Evolutionary conservation across 30 jellyfish, hydroid and myxozoan species (phyloP).

Genomic region (Aurelia aurita): DNA sequence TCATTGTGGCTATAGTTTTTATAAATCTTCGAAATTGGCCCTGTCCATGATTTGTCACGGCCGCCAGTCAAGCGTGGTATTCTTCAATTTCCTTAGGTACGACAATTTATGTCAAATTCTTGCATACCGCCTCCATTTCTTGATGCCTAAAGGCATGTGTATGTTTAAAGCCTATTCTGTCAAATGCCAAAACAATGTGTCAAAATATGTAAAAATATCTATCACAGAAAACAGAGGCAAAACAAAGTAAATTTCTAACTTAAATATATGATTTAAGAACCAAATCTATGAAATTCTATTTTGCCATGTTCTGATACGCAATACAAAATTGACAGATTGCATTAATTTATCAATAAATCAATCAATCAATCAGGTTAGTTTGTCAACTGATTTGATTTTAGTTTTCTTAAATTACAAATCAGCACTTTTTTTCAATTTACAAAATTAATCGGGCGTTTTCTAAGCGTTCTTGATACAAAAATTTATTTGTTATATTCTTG

Average conservation of each 20-base stretch:
- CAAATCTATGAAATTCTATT: conserved; percentile 37
- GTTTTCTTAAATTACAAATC: conserved; percentile 25
- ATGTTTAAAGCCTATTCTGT: background rate
- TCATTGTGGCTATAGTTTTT: too few relatives aligned
- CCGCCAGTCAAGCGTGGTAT: too few relatives aligned
- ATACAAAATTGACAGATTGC: conserved; percentile 27
- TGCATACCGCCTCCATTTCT: too few relatives aligned
- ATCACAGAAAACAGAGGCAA: background rate
- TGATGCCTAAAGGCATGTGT: background rate
- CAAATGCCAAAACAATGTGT: background rate
- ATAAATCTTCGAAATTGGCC: too few relatives aligned
- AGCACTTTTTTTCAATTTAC: conserved; percentile 28
- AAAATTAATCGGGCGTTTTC: conserved; percentile 44
- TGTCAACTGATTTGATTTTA: background rate
- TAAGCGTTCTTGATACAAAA: conserved; percentile 40
- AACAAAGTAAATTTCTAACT: background rate
- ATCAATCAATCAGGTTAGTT: background rate
- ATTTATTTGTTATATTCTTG: conserved; percentile 11
- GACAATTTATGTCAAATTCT: too few relatives aligned
- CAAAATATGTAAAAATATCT: too few relatives aligned
- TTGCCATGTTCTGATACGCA: conserved; percentile 3
- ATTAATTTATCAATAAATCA: background rate
- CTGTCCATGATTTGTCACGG: too few relatives aligned
- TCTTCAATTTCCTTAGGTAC: too few relatives aligned
- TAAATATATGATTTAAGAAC: conserved; percentile 20